Percentiles rank a stretch among this genome's conserved stretches.
Conservation (phyloP, 2,797 vertebrate genomes). For the Momotus momota region DNA sequence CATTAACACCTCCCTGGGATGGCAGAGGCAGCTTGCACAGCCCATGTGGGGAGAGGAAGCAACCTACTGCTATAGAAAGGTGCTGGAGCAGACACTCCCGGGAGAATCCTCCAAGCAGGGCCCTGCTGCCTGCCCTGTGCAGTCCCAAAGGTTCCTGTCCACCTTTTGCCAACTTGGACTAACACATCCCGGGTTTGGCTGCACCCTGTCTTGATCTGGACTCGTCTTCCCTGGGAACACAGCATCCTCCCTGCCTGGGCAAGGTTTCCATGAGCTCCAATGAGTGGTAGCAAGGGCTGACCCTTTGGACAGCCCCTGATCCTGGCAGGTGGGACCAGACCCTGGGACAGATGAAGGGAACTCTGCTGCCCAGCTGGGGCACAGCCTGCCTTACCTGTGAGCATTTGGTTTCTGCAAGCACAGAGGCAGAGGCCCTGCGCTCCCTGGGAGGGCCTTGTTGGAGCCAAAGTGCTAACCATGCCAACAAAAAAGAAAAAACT, state of each 20-base stretch:
- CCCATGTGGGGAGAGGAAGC: not conserved
- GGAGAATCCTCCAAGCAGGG: not conserved
- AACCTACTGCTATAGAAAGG: not conserved
- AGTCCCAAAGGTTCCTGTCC: not conserved
- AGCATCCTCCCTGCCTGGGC: not conserved
- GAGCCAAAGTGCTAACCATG: not conserved
- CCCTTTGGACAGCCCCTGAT: not conserved
- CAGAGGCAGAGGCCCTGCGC: not conserved
- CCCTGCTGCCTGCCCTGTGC: not conserved
- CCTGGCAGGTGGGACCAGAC: not conserved
- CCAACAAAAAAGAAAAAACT: not conserved
- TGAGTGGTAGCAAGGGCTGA: not conserved
- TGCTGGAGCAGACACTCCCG: rapidly evolving
- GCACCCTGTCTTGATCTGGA: not conserved
- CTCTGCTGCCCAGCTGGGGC: not conserved
- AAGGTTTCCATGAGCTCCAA: not conserved
- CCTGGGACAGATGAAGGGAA: rapidly evolving
- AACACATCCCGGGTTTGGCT: not conserved
- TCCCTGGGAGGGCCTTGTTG: not conserved
- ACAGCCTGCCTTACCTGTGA: rapidly evolving
- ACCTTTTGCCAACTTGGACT: not conserved
- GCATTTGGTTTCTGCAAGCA: not conserved
- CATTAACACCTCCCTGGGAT: not conserved
- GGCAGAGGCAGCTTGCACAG: not conserved
- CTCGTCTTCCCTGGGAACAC: not conserved